A percentile compares a stretch with the other conserved stretches of the same genome.
These are phyloP conservation scores for Volucella inflata DNA, from an alignment of 2,888 invertebrate genomes.

Conservation along the genomic window DNA sequence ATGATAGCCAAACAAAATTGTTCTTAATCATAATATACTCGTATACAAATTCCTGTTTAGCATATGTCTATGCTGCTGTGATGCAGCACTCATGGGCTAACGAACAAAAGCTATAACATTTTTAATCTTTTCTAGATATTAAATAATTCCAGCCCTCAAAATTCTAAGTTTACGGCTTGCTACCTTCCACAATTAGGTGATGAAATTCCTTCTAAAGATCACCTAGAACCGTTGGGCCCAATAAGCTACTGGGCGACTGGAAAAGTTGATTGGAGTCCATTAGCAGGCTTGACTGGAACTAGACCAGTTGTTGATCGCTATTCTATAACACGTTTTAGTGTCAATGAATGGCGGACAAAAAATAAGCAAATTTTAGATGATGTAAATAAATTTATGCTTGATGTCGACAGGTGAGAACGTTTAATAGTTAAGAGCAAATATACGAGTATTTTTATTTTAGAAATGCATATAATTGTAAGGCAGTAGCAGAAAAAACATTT, in stretches of 20 bases:
- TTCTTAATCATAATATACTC: not conserved
- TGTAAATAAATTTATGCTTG: conserved; percentile 84
- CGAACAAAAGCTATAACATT: not conserved
- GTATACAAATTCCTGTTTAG: too few species aligned
- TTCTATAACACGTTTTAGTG: conserved; percentile 89
- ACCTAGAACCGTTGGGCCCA: conserved; percentile 84
- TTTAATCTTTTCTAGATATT: not conserved
- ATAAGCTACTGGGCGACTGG: conserved; percentile 89
- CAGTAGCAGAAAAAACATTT: conserved; percentile 87
- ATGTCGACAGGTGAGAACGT: conserved; percentile 84
- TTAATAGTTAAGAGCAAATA: not conserved
- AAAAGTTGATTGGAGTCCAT: conserved; percentile 89
- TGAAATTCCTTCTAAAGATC: conserved; percentile 82
- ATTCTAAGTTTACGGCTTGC: conserved; percentile 83
- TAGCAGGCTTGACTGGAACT: conserved; percentile 89
- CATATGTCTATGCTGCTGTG: too few species aligned
- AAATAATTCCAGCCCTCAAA: conserved; percentile 75
- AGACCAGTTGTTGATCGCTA: conserved; percentile 90
- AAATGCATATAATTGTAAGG: conserved; percentile 87
- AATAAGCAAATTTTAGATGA: conserved; percentile 85
- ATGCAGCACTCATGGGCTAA: too few species aligned
- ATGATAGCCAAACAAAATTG: too few species aligned
- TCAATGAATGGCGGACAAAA: conserved; percentile 89
- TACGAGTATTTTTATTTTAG: conserved; percentile 77
- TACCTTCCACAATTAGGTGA: conserved; percentile 86